Evolutionary conservation across 2,888 invertebrate species (phyloP), one percentile per base, ranked within the genome.

Genomic region (Ormyrus thymus): DNA sequence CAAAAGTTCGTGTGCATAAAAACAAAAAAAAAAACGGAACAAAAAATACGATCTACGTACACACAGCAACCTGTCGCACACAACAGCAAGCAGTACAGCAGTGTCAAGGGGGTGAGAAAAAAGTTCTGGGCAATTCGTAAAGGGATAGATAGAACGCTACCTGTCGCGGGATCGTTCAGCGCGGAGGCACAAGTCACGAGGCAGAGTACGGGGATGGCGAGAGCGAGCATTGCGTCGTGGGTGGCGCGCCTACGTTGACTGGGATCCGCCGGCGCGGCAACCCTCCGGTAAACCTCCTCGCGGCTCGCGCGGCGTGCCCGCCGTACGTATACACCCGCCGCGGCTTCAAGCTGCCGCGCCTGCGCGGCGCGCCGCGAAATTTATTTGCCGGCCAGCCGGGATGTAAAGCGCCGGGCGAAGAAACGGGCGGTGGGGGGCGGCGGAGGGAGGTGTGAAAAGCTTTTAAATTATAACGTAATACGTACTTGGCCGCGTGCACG

Each of bases 161-260:
- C 89, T 87, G 88, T 80, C 81, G 86, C 83, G 79, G 87, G 87
- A 85, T 90, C 89, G 84, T 86, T 89, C 79, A 87, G 83, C 82
- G 87, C 89, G 83, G 85, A 87, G 76, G 86, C 86, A 86, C 88
- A 86, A 82, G 87, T 86, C 68, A 77, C 81, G 72, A 89, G 83
- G 84, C 82, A 87, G 82, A 88, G 83, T 77, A 88, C 85, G 83
- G 85, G 81, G 69, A 87, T 82, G 86, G 85, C 88, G 86, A 85
- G 83, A 84, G 86, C 85, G 83, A 86, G 84, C 88, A 87, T 86
- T 86, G 88, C 85, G 85, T 86, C 86, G 84, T 84, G 68, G 78
- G 83, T 86, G 88, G 87, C 89, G 89, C 88, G 88, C 84, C 84
- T 84, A 86, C 88, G 87, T 87, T 87, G 86, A 89, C 89, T 89